phyloP scores from a whole-genome alignment of 2,113 vertebrate species.

The Heterotilapia buettikoferi region DNA sequence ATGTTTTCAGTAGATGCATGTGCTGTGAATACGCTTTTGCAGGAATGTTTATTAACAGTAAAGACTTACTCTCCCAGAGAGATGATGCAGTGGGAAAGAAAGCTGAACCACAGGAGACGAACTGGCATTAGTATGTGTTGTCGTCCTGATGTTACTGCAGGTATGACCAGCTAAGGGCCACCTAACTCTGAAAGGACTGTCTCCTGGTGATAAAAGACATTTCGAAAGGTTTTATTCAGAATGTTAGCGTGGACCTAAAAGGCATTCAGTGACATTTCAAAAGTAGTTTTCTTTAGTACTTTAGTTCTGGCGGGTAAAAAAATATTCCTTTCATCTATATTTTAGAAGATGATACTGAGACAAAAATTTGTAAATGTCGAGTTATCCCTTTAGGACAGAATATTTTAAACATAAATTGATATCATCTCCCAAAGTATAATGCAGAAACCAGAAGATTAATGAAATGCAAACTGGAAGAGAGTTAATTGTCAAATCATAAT shows the following conservation, averaged over 20 bases:
- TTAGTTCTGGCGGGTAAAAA: background rate
- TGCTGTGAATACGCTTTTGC: background rate
- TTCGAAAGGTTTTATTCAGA: conserved; percentile 21
- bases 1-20: background rate
- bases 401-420: background rate
- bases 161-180: background rate
- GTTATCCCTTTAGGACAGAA: background rate
- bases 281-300: background rate
- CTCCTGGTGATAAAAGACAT: conserved; percentile 21
- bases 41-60: background rate
- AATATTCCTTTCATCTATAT: background rate
- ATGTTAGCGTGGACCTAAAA: background rate
- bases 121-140: background rate
- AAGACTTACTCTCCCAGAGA: background rate
- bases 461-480: background rate
- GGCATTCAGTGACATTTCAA: conserved; percentile 38
- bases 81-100: background rate
- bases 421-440: background rate
- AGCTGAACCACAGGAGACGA: background rate
- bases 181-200: background rate
- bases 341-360: background rate
- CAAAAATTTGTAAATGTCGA: background rate
- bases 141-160: background rate
- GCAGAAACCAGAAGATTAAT: background rate
- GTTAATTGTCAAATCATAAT: background rate